Percentiles rank a stretch among this genome's conserved stretches.
phyloP scores from a whole-genome alignment of 1,140 invertebrate species.

The Melitaea cinxia region DNA sequence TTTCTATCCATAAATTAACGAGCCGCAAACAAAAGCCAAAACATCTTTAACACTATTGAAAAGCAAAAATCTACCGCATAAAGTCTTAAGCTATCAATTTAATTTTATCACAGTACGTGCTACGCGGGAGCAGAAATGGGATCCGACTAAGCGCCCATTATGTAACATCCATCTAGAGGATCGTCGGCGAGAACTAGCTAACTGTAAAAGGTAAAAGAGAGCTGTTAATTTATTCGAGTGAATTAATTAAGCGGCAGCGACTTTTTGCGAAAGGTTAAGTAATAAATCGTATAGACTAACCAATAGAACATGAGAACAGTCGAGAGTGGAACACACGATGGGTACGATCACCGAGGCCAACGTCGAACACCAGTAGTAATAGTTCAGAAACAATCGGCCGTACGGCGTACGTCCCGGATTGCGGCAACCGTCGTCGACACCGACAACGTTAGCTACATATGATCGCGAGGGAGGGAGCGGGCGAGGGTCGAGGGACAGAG shows the following conservation, averaged over 20 bases:
- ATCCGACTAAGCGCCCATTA: conserved; percentile 48
- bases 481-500: conserved; percentile 23
- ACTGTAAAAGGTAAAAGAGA: conserved; percentile 32
- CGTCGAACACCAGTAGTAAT: conserved; percentile 49
- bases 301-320: conserved; percentile 77
- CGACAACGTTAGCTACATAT: conserved; percentile 59
- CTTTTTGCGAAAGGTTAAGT: conserved; percentile 22
- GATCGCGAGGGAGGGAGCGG: conserved; percentile 42
- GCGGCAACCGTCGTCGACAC: conserved; percentile 38
- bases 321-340: conserved; percentile 75
- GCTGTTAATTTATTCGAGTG: conserved; percentile 25
- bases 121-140: conserved; percentile 24
- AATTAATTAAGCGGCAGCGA: conserved; percentile 32
- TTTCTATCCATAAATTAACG: neutral
- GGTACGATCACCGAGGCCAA: conserved; percentile 52
- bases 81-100: neutral
- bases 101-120: conserved; percentile 1
- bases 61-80: conserved; percentile 7
- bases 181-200: conserved; percentile 42
- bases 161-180: conserved; percentile 55
- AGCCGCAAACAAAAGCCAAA: neutral
- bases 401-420: conserved; percentile 33
- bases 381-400: conserved; percentile 47
- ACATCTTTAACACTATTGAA: neutral
- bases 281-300: conserved; percentile 57